These are phyloP conservation scores for Alauda arvensis DNA, from an alignment of 2,797 vertebrate species.

Conservation along the genomic window DNA sequence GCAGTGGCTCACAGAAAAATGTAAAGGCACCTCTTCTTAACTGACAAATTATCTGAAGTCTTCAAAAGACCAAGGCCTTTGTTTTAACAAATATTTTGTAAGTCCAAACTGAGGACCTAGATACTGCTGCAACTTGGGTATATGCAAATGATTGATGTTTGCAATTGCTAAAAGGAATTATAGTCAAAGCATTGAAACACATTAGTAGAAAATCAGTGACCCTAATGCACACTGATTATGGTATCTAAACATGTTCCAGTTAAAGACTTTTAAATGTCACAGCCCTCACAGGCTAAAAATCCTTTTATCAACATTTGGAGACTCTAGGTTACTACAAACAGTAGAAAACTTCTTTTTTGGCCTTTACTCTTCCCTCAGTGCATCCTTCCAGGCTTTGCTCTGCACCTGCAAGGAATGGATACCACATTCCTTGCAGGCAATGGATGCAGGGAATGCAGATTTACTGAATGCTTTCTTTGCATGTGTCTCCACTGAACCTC, in stretches of 20 bases:
- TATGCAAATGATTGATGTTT: not conserved
- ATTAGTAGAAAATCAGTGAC: not conserved
- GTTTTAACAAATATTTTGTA: not conserved
- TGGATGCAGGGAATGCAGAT: not conserved
- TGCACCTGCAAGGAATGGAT: not conserved
- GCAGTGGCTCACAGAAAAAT: not conserved
- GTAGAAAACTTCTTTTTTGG: not conserved
- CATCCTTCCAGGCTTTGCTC: not conserved
- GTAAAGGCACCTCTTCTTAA: not conserved
- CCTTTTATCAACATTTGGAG: not conserved
- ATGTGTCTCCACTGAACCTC: not conserved
- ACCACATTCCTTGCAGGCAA: not conserved
- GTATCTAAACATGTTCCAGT: not conserved
- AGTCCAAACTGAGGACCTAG: not conserved
- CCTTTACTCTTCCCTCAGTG: not conserved
- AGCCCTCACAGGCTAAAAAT: not conserved
- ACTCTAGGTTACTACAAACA: not conserved
- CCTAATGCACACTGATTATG: not conserved
- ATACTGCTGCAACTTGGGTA: not conserved
- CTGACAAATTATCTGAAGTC: not conserved
- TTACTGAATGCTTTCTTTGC: not conserved
- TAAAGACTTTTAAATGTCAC: not conserved
- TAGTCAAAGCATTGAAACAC: not conserved
- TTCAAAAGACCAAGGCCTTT: not conserved
- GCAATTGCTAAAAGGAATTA: not conserved